Conservation (phyloP, 2,113 vertebrate species). For the Rhynchopsitta pachyrhyncha region DNA sequence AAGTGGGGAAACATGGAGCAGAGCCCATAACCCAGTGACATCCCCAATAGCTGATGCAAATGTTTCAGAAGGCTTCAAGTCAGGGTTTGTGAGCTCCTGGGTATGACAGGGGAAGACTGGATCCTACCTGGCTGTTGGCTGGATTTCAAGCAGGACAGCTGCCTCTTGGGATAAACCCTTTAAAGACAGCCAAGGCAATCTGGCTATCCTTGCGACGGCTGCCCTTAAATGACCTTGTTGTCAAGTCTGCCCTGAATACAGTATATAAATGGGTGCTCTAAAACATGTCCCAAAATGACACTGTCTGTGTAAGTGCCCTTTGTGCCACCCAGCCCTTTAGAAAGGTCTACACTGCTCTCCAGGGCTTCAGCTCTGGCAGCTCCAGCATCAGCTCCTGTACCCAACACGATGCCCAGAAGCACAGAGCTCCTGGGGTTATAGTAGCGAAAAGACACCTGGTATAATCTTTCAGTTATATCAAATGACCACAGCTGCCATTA, state of each 20-base stretch:
- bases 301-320: neutral
- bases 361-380: neutral
- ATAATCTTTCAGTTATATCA: neutral
- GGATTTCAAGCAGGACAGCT: slow-evolving; percentile 6
- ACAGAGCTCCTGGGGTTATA: neutral
- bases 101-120: neutral
- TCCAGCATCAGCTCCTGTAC: accelerated
- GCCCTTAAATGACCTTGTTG: slow-evolving; percentile 1
- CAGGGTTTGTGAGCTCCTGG: accelerated
- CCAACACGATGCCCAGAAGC: neutral
- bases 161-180: slow-evolving; percentile 32
- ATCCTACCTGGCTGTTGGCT: slow-evolving; percentile 9
- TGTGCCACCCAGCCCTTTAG: neutral
- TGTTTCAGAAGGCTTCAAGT: neutral
- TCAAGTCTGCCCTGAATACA: accelerated
- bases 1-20: neutral
- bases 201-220: neutral
- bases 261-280: accelerated
- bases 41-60: accelerated
- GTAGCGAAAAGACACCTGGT: neutral
- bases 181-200: slow-evolving; percentile 52
- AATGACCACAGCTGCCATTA: neutral
- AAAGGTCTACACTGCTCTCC: neutral
- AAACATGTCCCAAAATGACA: neutral
- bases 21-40: neutral